A percentile compares a stretch with the other conserved stretches of the same genome.
Conservation (phyloP, 2,888 invertebrate genomes). For the Tetranychus truncatus region DNA sequence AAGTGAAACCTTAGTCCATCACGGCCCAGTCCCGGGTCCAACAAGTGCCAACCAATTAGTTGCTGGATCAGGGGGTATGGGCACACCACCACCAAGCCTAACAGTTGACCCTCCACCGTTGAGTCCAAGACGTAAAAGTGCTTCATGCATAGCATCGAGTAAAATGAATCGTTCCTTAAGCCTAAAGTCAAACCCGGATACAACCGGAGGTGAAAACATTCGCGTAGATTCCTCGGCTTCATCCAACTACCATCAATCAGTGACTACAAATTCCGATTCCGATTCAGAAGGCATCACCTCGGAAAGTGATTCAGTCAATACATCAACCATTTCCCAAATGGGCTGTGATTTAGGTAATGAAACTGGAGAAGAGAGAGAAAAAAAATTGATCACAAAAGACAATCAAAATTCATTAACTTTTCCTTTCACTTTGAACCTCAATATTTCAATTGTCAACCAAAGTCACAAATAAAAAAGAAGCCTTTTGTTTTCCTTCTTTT, state of each 20-base stretch:
- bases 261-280: background rate
- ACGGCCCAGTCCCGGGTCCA: background rate
- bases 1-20: slow-evolving; percentile 10
- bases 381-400: no score
- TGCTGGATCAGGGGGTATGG: background rate
- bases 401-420: no score
- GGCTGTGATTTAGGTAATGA: background rate
- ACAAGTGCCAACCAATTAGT: background rate
- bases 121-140: slow-evolving; percentile 16
- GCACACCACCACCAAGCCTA: background rate
- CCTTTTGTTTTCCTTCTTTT: no score
- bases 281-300: slow-evolving; percentile 4
- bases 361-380: no score
- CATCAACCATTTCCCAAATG: background rate
- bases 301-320: slow-evolving; percentile 10
- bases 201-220: background rate
- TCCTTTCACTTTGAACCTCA: no score
- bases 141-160: slow-evolving; percentile 14
- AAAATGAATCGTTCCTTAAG: slow-evolving; percentile 11
- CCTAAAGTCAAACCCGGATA: slow-evolving; percentile 7
- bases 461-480: no score
- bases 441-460: no score
- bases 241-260: background rate
- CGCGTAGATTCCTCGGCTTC: background rate
- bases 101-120: background rate